phyloP scores from a whole-genome alignment of 2,113 vertebrate species.

The Oophaga pumilio region DNA sequence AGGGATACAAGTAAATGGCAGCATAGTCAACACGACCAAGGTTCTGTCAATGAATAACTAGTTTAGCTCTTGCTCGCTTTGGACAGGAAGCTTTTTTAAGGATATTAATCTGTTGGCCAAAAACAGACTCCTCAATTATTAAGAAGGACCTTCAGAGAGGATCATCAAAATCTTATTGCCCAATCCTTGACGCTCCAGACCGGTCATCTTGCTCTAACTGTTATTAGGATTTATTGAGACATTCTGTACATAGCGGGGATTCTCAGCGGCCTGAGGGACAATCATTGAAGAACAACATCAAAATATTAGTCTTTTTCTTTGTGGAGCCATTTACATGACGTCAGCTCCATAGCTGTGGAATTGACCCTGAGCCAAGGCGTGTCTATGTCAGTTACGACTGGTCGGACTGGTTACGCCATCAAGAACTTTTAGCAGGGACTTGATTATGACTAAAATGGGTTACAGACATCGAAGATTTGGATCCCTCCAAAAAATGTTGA shows the following conservation, averaged over 20 bases:
- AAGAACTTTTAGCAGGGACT: neutral
- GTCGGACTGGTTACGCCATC: neutral
- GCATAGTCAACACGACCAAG: too few relatives aligned
- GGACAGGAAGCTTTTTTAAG: too few relatives aligned
- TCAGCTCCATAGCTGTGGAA: neutral
- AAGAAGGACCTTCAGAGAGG: neutral
- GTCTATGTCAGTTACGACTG: neutral
- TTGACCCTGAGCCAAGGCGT: conserved; percentile 14
- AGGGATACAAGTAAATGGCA: too few relatives aligned
- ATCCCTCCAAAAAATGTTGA: too few relatives aligned
- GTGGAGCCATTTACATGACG: neutral
- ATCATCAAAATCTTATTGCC: neutral
- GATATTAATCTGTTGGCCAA: too few relatives aligned
- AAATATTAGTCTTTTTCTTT: neutral
- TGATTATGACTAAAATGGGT: neutral
- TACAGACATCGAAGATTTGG: neutral
- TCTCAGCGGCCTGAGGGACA: neutral
- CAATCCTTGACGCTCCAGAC: neutral
- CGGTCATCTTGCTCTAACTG: neutral
- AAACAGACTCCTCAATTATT: too few relatives aligned
- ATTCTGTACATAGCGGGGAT: neutral
- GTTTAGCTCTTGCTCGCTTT: too few relatives aligned
- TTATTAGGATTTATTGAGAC: neutral
- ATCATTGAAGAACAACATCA: neutral
- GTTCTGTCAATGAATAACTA: too few relatives aligned